A percentile compares a stretch with the other conserved stretches of the same genome.
phyloP scores from a whole-genome alignment of 2,113 vertebrate species.

The Piaya cayana region DNA sequence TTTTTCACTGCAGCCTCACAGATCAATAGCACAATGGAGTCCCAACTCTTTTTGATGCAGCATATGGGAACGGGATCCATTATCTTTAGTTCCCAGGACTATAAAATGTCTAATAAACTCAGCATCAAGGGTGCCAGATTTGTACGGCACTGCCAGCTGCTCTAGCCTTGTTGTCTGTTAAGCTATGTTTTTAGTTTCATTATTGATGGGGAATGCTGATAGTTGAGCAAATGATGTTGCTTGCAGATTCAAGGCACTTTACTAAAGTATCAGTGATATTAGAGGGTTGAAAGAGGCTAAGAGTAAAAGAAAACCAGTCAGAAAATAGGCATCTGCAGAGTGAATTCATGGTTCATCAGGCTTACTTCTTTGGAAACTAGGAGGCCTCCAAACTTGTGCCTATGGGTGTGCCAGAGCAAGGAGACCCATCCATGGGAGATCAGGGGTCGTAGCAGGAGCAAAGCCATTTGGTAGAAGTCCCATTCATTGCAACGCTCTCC shows the following conservation, averaged over 20 bases:
- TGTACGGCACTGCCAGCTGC: slow-evolving; percentile 61
- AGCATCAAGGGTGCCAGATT: slow-evolving; percentile 49
- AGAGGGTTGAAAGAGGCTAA: neutral
- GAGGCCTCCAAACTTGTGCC: neutral
- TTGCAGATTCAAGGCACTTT: slow-evolving; percentile 4
- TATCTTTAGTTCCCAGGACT: slow-evolving; percentile 68
- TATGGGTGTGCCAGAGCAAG: neutral
- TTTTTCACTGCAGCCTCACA: slow-evolving; percentile 7
- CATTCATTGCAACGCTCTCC: accelerated
- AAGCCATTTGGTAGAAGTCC: neutral
- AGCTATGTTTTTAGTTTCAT: slow-evolving; percentile 58
- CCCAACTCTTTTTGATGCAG: slow-evolving; percentile 52
- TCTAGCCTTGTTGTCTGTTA: slow-evolving; percentile 34
- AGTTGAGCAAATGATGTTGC: neutral
- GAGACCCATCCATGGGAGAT: neutral
- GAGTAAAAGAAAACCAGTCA: neutral
- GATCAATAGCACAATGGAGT: slow-evolving; percentile 33
- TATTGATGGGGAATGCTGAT: slow-evolving; percentile 47
- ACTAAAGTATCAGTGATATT: neutral
- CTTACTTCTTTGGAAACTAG: neutral
- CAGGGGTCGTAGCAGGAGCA: neutral
- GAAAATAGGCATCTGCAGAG: neutral
- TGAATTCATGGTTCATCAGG: neutral
- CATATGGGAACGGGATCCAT: slow-evolving; percentile 45
- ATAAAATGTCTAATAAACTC: slow-evolving; percentile 71